phyloP scores from a whole-genome alignment of 1,140 invertebrate species.

The Mamestra configurata region DNA sequence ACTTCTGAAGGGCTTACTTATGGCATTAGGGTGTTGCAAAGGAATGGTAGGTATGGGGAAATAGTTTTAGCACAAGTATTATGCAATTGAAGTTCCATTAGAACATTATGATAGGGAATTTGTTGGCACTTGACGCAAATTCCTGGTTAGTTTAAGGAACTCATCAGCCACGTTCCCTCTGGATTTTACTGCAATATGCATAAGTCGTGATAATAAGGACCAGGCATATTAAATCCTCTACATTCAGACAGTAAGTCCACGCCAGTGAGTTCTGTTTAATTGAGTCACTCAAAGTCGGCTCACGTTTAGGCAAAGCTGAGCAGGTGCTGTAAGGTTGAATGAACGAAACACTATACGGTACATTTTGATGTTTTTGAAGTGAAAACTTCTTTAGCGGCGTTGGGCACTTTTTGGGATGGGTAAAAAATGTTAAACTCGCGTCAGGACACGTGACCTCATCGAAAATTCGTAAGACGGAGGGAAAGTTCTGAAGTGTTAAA shows the following conservation, averaged over 20 bases:
- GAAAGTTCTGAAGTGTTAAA: no score
- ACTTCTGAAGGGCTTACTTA: not conserved
- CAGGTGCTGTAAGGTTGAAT: not conserved
- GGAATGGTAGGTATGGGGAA: conserved; percentile 37
- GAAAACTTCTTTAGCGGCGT: no score
- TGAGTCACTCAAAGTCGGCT: not conserved
- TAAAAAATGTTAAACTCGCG: no score
- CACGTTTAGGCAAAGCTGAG: not conserved
- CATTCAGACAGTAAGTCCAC: not conserved
- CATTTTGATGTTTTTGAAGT: no score
- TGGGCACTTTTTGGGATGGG: no score
- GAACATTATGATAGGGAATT: not conserved
- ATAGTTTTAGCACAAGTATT: not conserved
- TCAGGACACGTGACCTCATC: no score
- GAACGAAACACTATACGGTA: not conserved
- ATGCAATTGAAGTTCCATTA: conserved; percentile 26
- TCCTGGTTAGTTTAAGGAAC: no score
- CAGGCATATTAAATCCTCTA: not conserved
- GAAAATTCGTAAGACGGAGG: no score
- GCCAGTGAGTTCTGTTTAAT: not conserved
- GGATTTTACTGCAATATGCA: not conserved
- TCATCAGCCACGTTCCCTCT: not conserved
- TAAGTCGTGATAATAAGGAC: not conserved
- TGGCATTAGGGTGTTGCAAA: not conserved
- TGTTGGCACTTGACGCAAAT: not conserved